phyloP scores from a whole-genome alignment of 92 coral and sea anemone species.

The Chrysogorgia sp. region DNA sequence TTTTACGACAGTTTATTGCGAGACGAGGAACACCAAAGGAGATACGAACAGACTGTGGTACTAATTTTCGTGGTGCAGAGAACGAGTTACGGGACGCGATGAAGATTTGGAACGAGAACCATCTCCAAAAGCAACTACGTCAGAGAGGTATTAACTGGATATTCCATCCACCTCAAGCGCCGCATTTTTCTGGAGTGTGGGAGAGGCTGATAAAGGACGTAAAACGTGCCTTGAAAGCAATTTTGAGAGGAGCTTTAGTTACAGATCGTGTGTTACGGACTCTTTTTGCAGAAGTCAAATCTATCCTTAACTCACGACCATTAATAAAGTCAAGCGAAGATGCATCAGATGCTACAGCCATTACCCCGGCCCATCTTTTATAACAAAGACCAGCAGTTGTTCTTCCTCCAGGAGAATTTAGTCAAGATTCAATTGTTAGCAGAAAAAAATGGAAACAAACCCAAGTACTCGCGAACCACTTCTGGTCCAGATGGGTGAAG shows the following conservation, averaged over 20 bases:
- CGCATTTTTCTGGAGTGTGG: slow-evolving; percentile 70
- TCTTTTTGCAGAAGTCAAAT: slow-evolving; percentile 62
- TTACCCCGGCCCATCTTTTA: slow-evolving; percentile 61
- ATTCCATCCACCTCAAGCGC: slow-evolving; percentile 66
- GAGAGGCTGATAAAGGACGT: slow-evolving; percentile 64
- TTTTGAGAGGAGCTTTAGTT: slow-evolving; percentile 45
- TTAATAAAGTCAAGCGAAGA: slow-evolving; percentile 68
- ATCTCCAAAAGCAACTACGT: slow-evolving; percentile 40
- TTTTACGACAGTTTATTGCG: slow-evolving; percentile 1
- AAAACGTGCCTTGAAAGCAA: slow-evolving; percentile 22
- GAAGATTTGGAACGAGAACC: slow-evolving; percentile 9
- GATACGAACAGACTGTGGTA: slow-evolving; percentile 21
- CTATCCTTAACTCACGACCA: slow-evolving; percentile 68
- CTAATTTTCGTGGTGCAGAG: slow-evolving; percentile 27
- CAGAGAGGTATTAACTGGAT: slow-evolving; percentile 46
- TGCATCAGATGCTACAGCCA: slow-evolving; percentile 51
- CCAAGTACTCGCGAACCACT: slow-evolving; percentile 50
- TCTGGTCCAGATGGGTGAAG: slow-evolving; percentile 61
- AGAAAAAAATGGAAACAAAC: slow-evolving; percentile 63
- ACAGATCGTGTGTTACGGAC: slow-evolving; percentile 54
- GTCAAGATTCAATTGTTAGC: slow-evolving; percentile 31
- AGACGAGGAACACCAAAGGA: too few relatives aligned
- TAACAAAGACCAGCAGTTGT: slow-evolving; percentile 39
- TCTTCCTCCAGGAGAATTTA: slow-evolving; percentile 52
- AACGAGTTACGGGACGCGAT: background rate